These are phyloP conservation scores for Pogonocherus hispidulus DNA, from an alignment of 2,888 invertebrate genomes.

Conservation along the genomic window DNA sequence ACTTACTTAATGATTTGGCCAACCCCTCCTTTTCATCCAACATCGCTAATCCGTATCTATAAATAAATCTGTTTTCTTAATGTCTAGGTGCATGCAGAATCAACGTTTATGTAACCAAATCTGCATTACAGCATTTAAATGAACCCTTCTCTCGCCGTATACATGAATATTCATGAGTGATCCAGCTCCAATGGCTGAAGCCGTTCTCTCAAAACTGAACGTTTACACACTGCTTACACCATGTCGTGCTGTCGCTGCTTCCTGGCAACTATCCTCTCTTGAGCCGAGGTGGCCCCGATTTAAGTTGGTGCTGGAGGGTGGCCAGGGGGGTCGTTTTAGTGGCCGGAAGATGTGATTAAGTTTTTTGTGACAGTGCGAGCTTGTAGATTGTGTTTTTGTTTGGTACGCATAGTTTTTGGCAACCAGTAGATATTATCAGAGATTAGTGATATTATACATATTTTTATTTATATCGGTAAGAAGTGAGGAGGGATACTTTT, in stretches of 20 bases:
- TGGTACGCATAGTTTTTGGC: too few relatives aligned
- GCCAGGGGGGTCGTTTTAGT: not conserved
- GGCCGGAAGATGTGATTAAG: not conserved
- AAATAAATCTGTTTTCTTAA: too few relatives aligned
- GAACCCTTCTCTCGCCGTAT: conserved; percentile 35
- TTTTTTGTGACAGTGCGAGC: not conserved
- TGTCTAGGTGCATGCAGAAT: too few relatives aligned
- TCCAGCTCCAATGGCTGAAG: conserved; percentile 27
- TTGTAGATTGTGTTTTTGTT: too few relatives aligned
- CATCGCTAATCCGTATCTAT: too few relatives aligned
- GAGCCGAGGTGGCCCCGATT: not conserved
- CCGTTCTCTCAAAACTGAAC: conserved; percentile 17
- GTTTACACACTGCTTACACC: conserved; percentile 24
- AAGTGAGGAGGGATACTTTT: too few relatives aligned
- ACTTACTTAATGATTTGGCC: too few relatives aligned
- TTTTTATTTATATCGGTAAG: too few relatives aligned
- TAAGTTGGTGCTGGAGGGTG: not conserved
- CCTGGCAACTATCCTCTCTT: not conserved
- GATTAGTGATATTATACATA: too few relatives aligned
- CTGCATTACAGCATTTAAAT: not conserved
- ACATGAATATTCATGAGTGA: conserved; percentile 46
- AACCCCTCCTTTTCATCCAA: too few relatives aligned
- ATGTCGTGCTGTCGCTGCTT: conserved; percentile 9
- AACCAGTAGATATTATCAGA: too few relatives aligned
- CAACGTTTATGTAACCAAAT: not conserved